phyloP scores from a whole-genome alignment of 2,888 invertebrate species.

The Amblyjoppa proteus region DNA sequence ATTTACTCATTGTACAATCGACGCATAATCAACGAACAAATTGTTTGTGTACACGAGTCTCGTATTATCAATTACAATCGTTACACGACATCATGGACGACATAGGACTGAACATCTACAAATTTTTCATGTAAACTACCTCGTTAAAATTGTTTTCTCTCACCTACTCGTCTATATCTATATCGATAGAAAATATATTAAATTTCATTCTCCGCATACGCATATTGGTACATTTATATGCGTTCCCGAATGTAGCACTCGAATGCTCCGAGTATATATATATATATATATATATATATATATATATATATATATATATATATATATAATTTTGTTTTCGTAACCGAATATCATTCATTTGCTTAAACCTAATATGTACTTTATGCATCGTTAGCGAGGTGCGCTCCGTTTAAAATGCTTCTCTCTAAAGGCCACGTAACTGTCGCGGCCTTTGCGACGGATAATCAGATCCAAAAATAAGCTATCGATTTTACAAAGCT shows the following conservation, averaged over 20 bases:
- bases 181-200: conserved; percentile 74
- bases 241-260: neutral
- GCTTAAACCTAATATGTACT: conserved; percentile 54
- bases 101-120: conserved; percentile 69
- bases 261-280: conserved; percentile 15
- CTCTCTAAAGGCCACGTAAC: neutral
- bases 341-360: conserved; percentile 31
- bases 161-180: conserved; percentile 47
- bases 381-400: conserved; percentile 48
- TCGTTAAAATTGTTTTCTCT: conserved; percentile 26
- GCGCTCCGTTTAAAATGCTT: conserved; percentile 19
- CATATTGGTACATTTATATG: conserved; percentile 40
- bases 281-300: conserved; percentile 4
- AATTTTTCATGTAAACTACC: conserved; percentile 53
- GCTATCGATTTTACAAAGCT: conserved; percentile 1
- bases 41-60: conserved; percentile 22
- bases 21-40: conserved; percentile 42
- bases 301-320: conserved; percentile 2
- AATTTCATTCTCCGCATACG: conserved; percentile 64
- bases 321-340: conserved; percentile 9
- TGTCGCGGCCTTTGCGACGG: neutral
- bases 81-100: conserved; percentile 45
- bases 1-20: conserved; percentile 49
- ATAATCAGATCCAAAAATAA: conserved; percentile 27
- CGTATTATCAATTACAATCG: conserved; percentile 50